Percentiles rank a stretch among this genome's conserved stretches.
These are phyloP conservation scores for Galeruca laticollis DNA, from an alignment of 2,888 invertebrate species.

Conservation along the genomic window DNA sequence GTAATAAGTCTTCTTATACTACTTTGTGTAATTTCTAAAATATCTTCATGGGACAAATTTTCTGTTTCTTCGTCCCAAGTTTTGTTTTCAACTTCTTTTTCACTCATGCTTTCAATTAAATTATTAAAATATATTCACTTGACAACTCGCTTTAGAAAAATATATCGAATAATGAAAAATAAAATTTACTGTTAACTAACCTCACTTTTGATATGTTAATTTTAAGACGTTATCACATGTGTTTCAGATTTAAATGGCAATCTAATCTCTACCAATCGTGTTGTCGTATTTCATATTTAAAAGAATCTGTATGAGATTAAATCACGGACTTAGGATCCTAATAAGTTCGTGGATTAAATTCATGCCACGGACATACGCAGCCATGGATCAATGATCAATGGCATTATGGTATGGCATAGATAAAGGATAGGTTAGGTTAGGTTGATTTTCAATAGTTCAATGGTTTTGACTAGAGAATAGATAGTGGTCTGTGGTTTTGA, in stretches of 20 bases:
- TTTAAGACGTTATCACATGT: neutral
- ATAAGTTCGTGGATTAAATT: too few species aligned
- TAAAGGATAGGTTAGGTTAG: too few species aligned
- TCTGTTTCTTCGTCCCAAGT: slow-evolving; percentile 62
- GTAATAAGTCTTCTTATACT: slow-evolving; percentile 72
- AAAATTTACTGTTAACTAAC: neutral
- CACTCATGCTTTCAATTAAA: slow-evolving; percentile 13
- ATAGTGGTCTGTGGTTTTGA: too few species aligned
- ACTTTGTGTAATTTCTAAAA: slow-evolving; percentile 73
- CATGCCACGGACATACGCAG: too few species aligned
- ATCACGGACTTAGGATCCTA: too few species aligned
- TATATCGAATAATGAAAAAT: neutral
- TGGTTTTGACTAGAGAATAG: too few species aligned
- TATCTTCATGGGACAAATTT: slow-evolving; percentile 72
- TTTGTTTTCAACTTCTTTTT: slow-evolving; percentile 29
- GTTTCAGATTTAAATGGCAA: neutral
- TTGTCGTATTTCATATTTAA: neutral
- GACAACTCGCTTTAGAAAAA: neutral
- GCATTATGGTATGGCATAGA: too few species aligned
- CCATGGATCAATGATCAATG: too few species aligned
- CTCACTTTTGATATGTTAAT: neutral
- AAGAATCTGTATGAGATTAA: too few species aligned
- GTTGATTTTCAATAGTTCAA: too few species aligned
- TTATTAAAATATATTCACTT: neutral
- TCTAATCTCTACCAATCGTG: neutral